These are phyloP conservation scores for Manduca sexta DNA, from an alignment of 1,140 invertebrate genomes.

Conservation along the genomic window DNA sequence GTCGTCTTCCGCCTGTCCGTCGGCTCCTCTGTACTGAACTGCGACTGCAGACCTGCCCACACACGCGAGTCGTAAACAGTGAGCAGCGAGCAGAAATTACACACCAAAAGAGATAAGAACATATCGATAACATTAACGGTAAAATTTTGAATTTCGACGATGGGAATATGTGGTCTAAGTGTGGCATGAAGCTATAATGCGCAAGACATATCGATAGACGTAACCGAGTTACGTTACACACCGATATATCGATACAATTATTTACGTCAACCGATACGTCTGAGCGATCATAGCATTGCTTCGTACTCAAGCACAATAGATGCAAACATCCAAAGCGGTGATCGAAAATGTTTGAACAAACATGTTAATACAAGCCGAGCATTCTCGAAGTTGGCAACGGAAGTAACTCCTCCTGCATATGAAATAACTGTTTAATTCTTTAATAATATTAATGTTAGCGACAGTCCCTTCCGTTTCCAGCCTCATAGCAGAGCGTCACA, in stretches of 20 bases:
- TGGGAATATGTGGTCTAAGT: slow-evolving; percentile 55
- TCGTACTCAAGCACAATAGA: slow-evolving; percentile 5
- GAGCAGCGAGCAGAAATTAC: too few relatives aligned
- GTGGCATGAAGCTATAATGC: too few relatives aligned
- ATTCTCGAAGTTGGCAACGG: background rate
- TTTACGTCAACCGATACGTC: background rate
- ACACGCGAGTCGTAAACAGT: too few relatives aligned
- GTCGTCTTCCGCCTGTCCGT: slow-evolving; percentile 44
- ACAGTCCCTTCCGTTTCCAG: background rate
- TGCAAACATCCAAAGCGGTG: slow-evolving; percentile 24
- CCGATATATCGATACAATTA: too few relatives aligned
- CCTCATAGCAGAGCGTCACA: slow-evolving; percentile 8
- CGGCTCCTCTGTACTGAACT: slow-evolving; percentile 15
- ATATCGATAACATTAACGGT: background rate
- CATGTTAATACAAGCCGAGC: background rate
- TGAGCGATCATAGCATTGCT: background rate
- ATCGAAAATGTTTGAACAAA: slow-evolving; percentile 1
- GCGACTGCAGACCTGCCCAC: slow-evolving; percentile 18
- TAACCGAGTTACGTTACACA: too few relatives aligned
- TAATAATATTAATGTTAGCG: too few relatives aligned
- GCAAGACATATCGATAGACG: too few relatives aligned
- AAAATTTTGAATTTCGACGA: slow-evolving; percentile 15
- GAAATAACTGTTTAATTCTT: too few relatives aligned
- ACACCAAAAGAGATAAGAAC: too few relatives aligned
- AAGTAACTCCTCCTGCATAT: too few relatives aligned